Percentiles rank a stretch among this genome's conserved stretches.
Conservation (phyloP, 2,113 vertebrate species). For the Chaetops frenatus region DNA sequence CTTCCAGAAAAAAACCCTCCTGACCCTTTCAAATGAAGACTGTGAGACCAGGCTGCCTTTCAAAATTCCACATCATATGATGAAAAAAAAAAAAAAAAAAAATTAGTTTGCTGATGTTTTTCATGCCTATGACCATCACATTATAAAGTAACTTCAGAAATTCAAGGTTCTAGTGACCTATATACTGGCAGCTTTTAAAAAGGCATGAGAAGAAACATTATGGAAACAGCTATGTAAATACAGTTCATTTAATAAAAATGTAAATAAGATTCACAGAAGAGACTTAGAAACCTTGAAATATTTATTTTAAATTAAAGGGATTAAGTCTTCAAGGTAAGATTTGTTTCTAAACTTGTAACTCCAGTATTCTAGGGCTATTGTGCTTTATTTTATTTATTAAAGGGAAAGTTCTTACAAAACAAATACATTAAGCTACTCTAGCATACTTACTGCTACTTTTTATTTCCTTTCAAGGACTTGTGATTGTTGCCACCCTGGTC, state of each 20-base stretch:
- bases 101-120: background rate
- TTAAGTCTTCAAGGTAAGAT: background rate
- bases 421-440: background rate
- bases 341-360: background rate
- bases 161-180: background rate
- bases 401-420: background rate
- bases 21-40: background rate
- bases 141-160: conserved; percentile 6
- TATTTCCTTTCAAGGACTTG: background rate
- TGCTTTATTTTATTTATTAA: background rate
- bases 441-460: background rate
- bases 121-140: background rate
- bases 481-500: background rate
- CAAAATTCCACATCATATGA: background rate
- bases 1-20: background rate
- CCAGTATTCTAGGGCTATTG: background rate
- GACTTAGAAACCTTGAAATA: conserved; percentile 23
- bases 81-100: background rate
- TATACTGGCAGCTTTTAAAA: background rate
- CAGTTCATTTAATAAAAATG: conserved; percentile 28
- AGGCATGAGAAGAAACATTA: background rate
- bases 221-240: conserved; percentile 47
- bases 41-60: background rate
- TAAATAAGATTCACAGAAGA: conserved; percentile 61
- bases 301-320: conserved; percentile 14